Evolutionary conservation across 30 jellyfish, hydroid and myxozoan species (phyloP).

Genomic region (Hydractinia symbiolongicarpus): DNA sequence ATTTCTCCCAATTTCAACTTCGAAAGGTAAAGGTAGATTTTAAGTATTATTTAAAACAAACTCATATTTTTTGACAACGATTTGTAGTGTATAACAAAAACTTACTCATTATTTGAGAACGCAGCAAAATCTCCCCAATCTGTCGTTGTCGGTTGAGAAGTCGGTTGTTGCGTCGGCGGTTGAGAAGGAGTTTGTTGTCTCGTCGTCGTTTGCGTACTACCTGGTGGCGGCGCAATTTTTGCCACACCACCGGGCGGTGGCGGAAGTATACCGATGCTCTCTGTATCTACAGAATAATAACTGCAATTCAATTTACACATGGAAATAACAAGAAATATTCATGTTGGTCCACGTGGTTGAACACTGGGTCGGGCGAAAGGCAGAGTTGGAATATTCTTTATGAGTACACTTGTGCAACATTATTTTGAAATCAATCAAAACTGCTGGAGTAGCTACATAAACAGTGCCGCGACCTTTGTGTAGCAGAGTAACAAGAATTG

Average conservation of each 20-base stretch:
- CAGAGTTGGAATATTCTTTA: neutral
- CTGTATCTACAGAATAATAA: constrained; percentile 19
- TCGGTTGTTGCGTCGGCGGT: constrained; percentile 11
- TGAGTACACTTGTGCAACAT: neutral
- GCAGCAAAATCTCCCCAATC: constrained; percentile 42
- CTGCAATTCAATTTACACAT: neutral
- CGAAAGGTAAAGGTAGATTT: too few species aligned
- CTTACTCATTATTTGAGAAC: neutral
- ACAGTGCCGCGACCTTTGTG: too few species aligned
- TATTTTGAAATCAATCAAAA: too few species aligned
- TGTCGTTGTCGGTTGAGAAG: neutral
- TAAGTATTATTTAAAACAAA: neutral
- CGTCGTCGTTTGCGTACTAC: neutral
- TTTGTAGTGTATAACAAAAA: neutral
- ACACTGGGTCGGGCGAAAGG: neutral
- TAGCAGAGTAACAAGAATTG: too few species aligned
- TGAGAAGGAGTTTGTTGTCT: neutral
- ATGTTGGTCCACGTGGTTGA: neutral
- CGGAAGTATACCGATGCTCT: constrained; percentile 65
- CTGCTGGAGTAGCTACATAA: too few species aligned
- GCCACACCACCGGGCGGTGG: constrained; percentile 75
- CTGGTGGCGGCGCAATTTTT: constrained; percentile 7
- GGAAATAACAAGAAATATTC: neutral
- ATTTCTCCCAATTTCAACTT: too few species aligned
- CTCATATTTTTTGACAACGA: neutral